phyloP scores from a whole-genome alignment of 1,140 invertebrate genomes.

The Battus philenor region DNA sequence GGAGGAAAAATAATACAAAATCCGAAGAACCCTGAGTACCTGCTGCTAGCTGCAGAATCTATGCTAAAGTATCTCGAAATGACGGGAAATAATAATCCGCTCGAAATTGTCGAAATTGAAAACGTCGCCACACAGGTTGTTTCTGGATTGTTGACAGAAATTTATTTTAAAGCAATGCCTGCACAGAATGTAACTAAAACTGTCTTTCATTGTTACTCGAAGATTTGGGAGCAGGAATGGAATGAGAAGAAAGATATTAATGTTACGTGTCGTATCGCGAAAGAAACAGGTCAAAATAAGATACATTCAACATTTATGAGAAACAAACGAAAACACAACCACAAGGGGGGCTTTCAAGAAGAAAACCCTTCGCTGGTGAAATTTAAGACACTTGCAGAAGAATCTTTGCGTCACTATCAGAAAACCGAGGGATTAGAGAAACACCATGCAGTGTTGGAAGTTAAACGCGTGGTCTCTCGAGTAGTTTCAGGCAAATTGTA shows the following conservation, averaged over 20 bases:
- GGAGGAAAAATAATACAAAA: not conserved
- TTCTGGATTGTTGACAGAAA: slow-evolving; percentile 24
- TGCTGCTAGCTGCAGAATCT: not conserved
- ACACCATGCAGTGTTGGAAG: slow-evolving; percentile 39
- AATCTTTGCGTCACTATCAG: slow-evolving; percentile 41
- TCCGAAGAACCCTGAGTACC: not conserved
- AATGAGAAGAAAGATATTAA: slow-evolving; percentile 27
- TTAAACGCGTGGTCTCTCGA: slow-evolving; percentile 35
- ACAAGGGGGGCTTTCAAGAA: slow-evolving; percentile 17
- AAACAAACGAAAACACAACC: slow-evolving; percentile 10
- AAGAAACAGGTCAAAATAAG: too few species aligned
- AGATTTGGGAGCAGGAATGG: slow-evolving; percentile 30
- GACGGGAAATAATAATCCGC: slow-evolving; percentile 18
- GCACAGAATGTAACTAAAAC: slow-evolving; percentile 12
- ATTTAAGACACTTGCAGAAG: slow-evolving; percentile 37
- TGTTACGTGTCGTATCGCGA: slow-evolving; percentile 21
- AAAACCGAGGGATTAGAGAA: slow-evolving; percentile 18
- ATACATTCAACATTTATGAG: too few species aligned
- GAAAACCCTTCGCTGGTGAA: slow-evolving; percentile 23
- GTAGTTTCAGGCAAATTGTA: slow-evolving; percentile 36
- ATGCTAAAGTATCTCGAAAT: slow-evolving; percentile 26
- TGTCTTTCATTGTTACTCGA: slow-evolving; percentile 66
- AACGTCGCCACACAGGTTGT: slow-evolving; percentile 36
- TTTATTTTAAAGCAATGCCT: slow-evolving; percentile 30
- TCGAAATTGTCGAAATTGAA: slow-evolving; percentile 22